These are phyloP conservation scores for Xenopus tropicalis DNA, from an alignment of 2,113 vertebrate genomes.

Conservation along the genomic window DNA sequence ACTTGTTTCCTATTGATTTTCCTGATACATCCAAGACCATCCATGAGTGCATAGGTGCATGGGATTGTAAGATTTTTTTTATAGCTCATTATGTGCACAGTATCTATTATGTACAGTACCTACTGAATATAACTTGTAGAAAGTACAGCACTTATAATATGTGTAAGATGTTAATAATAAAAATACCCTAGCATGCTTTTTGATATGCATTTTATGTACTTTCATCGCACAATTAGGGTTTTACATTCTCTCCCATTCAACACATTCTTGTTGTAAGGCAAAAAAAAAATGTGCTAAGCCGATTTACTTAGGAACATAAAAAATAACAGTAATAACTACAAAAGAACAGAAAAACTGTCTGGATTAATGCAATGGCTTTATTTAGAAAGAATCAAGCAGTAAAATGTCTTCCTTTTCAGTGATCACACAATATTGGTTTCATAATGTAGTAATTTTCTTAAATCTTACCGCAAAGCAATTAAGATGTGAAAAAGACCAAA, in stretches of 20 bases:
- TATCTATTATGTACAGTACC: too few species aligned
- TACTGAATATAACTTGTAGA: background rate
- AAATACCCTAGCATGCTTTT: background rate
- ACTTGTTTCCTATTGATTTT: too few species aligned
- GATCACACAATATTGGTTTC: background rate
- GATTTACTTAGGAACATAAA: background rate
- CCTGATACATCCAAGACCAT: too few species aligned
- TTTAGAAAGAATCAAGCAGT: background rate
- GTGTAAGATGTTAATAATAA: background rate
- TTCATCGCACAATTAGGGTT: constrained; percentile 5
- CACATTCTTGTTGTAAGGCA: constrained; percentile 16
- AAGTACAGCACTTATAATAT: background rate
- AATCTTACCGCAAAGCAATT: background rate
- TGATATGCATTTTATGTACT: background rate
- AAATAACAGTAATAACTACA: constrained; percentile 8
- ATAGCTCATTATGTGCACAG: background rate
- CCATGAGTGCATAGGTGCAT: too few species aligned
- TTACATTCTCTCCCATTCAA: background rate
- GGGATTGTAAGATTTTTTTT: background rate
- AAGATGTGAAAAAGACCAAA: background rate
- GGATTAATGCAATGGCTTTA: constrained; percentile 6
- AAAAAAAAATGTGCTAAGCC: constrained; percentile 19
- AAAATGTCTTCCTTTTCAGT: background rate
- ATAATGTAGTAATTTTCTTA: background rate
- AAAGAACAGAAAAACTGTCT: background rate